Evolutionary conservation across 2,888 invertebrate species (phyloP).

Genomic region (Gnatocerus cornutus): DNA sequence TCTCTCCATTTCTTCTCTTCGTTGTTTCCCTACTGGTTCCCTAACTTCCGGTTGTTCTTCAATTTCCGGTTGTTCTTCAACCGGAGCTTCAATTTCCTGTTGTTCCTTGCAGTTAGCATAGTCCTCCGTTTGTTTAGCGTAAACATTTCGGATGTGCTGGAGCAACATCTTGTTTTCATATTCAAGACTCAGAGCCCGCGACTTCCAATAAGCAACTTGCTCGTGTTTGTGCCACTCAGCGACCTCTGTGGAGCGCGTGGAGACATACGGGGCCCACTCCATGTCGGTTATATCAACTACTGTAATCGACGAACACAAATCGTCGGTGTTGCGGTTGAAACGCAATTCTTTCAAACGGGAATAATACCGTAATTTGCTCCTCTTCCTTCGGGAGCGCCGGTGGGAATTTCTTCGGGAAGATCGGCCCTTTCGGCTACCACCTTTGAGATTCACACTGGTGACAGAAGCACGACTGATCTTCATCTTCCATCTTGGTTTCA

Average conservation of each 20-base stretch:
- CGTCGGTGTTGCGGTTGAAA: constrained; percentile 55
- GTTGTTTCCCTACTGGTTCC: constrained; percentile 69
- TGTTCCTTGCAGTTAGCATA: constrained; percentile 47
- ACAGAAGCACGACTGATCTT: constrained; percentile 6
- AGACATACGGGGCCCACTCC: constrained; percentile 33
- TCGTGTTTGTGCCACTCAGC: constrained; percentile 74
- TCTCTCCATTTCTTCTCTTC: constrained; percentile 55
- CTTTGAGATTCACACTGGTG: background rate
- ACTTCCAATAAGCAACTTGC: constrained; percentile 77
- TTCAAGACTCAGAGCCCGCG: constrained; percentile 74
- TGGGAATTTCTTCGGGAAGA: constrained; percentile 18
- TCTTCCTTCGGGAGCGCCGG: constrained; percentile 53
- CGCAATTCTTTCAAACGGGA: constrained; percentile 54
- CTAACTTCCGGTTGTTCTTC: constrained; percentile 47
- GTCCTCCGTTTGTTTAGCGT: constrained; percentile 61
- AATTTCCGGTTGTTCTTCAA: too few relatives aligned
- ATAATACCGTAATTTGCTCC: constrained; percentile 57
- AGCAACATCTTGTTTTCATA: constrained; percentile 75
- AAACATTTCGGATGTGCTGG: constrained; percentile 70
- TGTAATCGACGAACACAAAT: constrained; percentile 60
- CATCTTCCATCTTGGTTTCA: constrained; percentile 36
- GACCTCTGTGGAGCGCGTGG: constrained; percentile 57
- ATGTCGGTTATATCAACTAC: constrained; percentile 60
- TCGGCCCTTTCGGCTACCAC: background rate
- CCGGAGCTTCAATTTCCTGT: constrained; percentile 50